Conservation (phyloP, 2,113 vertebrate species). For the Zapus hudsonius region DNA sequence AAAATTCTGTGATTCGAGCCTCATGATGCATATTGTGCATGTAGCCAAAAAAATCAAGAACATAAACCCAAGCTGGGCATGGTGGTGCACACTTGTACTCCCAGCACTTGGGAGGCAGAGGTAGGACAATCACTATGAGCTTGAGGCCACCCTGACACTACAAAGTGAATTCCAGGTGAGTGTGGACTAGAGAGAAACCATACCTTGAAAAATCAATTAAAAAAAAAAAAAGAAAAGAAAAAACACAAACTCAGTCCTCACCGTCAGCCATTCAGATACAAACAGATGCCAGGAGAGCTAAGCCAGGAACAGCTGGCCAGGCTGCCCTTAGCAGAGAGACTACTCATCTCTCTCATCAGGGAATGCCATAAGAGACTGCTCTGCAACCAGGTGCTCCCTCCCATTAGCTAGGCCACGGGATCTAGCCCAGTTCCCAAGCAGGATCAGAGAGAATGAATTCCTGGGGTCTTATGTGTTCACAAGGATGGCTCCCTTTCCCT, state of each 20-base stretch:
- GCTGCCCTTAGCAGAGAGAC: neutral
- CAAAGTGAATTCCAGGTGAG: too few relatives aligned
- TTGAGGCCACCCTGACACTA: too few relatives aligned
- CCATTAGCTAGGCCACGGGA: neutral
- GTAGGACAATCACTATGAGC: too few relatives aligned
- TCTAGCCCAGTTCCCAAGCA: constrained; percentile 29
- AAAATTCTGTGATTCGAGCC: neutral
- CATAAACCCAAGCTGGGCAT: constrained; percentile 8
- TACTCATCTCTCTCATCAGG: neutral
- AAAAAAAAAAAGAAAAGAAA: too few relatives aligned
- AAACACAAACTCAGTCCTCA: neutral
- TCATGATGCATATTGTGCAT: neutral
- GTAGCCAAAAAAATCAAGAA: neutral
- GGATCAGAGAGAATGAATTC: constrained; percentile 45
- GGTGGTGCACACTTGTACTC: too few relatives aligned
- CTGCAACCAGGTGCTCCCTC: constrained; percentile 1
- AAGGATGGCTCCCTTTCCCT: constrained; percentile 53
- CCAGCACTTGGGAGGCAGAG: too few relatives aligned
- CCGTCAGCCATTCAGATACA: neutral
- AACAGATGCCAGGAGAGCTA: neutral
- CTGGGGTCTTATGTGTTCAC: constrained; percentile 33
- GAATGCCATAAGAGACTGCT: neutral
- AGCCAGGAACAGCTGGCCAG: neutral
- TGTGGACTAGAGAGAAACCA: too few relatives aligned
- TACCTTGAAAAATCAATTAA: too few relatives aligned